Evolutionary conservation across 1,140 invertebrate species (phyloP).

Genomic region (Dendroctonus ponderosae): DNA sequence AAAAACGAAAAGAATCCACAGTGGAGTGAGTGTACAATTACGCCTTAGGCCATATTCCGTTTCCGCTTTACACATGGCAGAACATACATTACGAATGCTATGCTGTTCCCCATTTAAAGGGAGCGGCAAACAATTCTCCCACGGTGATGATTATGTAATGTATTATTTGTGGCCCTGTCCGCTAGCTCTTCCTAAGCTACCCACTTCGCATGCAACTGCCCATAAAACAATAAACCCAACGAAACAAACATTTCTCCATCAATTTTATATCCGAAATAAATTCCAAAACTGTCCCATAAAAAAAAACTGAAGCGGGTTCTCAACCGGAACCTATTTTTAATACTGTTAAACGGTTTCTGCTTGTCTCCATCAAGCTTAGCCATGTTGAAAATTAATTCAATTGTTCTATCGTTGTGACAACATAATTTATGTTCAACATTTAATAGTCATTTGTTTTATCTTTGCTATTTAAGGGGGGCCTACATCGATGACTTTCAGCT

Average conservation of each 20-base stretch:
- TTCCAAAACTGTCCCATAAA: constrained; percentile 40
- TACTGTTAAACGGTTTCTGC: constrained; percentile 29
- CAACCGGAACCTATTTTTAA: constrained; percentile 40
- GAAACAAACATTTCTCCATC: not conserved
- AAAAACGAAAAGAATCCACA: constrained; percentile 38
- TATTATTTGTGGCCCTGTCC: constrained; percentile 16
- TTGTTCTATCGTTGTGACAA: constrained; percentile 44
- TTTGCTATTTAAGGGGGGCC: too few species aligned
- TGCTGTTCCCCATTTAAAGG: constrained; percentile 20
- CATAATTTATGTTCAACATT: constrained; percentile 23
- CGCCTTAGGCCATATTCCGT: constrained; percentile 45
- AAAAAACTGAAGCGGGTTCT: constrained; percentile 34
- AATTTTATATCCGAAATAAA: constrained; percentile 38
- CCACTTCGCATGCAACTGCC: not conserved
- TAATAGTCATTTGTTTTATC: constrained; percentile 6
- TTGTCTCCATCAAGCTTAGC: constrained; percentile 41
- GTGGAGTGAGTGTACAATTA: constrained; percentile 31
- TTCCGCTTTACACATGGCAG: constrained; percentile 51
- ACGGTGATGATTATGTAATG: constrained; percentile 33
- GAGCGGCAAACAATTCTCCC: constrained; percentile 36
- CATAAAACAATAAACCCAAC: not conserved
- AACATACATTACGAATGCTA: constrained; percentile 48
- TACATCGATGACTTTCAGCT: too few species aligned
- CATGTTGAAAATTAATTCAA: constrained; percentile 52
- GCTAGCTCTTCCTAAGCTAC: not conserved